phyloP scores from a whole-genome alignment of 2,797 vertebrate genomes.

The Argyrosomus regius region DNA sequence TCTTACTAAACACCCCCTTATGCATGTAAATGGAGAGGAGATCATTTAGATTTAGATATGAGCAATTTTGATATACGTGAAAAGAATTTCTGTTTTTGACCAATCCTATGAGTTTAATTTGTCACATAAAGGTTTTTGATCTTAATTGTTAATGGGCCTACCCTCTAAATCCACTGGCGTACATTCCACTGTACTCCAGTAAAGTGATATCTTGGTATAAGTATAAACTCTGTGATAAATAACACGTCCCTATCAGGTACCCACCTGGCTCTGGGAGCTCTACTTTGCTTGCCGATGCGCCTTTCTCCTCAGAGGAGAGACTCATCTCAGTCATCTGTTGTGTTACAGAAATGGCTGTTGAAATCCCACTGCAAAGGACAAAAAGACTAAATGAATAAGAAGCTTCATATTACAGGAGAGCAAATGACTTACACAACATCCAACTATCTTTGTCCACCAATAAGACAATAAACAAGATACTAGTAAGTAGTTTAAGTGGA shows the following conservation, averaged over 20 bases:
- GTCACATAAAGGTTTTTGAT: background rate
- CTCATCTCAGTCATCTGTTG: conserved; percentile 93
- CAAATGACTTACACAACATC: background rate
- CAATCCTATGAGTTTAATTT: background rate
- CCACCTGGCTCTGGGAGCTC: conserved; percentile 79
- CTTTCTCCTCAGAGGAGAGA: conserved; percentile 84
- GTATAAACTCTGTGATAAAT: background rate
- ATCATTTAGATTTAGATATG: background rate
- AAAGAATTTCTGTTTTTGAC: background rate
- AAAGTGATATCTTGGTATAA: too few relatives aligned
- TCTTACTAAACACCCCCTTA: background rate
- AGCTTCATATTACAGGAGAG: background rate
- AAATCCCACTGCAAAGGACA: conserved; percentile 55
- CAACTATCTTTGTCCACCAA: background rate
- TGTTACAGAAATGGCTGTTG: conserved; percentile 83
- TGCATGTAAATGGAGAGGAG: background rate
- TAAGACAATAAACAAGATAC: background rate
- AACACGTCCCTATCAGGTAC: conserved; percentile 1
- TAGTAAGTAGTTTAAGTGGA: background rate
- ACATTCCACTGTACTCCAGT: background rate
- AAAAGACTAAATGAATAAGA: background rate
- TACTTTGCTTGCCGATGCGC: conserved; percentile 64
- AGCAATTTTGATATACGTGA: too few relatives aligned
- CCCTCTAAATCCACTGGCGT: background rate
- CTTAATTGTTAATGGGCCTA: background rate